Evolutionary conservation across 2,113 vertebrate genomes (phyloP).

Genomic region (Corynorhinus townsendii): DNA sequence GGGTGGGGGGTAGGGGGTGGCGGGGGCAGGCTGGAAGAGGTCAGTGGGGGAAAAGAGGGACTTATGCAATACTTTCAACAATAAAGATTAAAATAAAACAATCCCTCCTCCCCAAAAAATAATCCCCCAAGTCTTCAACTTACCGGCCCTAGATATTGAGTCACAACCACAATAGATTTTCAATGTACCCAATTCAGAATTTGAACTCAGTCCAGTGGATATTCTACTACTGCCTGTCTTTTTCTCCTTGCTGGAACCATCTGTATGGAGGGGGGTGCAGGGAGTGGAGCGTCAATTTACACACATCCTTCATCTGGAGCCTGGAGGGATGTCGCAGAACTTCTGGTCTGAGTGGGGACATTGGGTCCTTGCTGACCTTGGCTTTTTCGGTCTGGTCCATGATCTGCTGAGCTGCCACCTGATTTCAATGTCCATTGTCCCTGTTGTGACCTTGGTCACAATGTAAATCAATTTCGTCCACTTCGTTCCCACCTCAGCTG

Average conservation of each 20-base stretch:
- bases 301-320: not conserved
- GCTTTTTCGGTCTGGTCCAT: not conserved
- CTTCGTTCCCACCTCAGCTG: not conserved
- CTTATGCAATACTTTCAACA: too few relatives aligned
- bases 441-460: not conserved
- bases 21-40: too few relatives aligned
- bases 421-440: not conserved
- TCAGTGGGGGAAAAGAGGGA: too few relatives aligned
- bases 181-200: slow-evolving; percentile 19
- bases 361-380: not conserved
- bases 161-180: not conserved
- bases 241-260: not conserved
- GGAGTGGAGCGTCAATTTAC: not conserved
- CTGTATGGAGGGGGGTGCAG: too few relatives aligned
- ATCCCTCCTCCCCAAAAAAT: too few relatives aligned
- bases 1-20: too few relatives aligned
- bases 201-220: not conserved
- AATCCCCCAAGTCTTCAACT: not conserved
- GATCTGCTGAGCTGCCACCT: not conserved
- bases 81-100: too few relatives aligned
- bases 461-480: not conserved
- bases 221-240: not conserved
- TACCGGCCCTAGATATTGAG: not conserved
- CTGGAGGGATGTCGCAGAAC: not conserved
- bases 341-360: not conserved